Evolutionary conservation across 2,888 invertebrate species (phyloP), one percentile per base, ranked within the genome.

Genomic region (Trachelus troglodyta): DNA sequence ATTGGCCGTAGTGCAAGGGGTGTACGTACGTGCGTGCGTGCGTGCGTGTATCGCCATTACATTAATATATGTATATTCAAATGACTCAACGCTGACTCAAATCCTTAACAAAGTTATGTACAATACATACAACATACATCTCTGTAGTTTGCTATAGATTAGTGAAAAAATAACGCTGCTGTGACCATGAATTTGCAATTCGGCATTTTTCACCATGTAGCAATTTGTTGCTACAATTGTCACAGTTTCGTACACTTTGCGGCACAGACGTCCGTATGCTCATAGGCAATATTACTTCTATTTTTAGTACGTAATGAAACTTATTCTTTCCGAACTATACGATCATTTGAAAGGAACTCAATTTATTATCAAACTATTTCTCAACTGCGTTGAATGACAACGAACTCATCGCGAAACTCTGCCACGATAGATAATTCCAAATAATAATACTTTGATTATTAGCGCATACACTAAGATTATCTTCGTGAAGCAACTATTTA

Each of bases 151-250:
- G 83, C 85, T 89, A 88, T 85, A 87, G 89, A 88, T 89, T 87
- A 90, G 89, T 90, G 90, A 88, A 90, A 91, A 91, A 91, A 90
- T 90, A 91, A 90, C 89, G 89, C 89, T 90, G 90, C 90, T 90
- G 90, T 91, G 90, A 90, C 90, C 79, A 82, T 84, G 80, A 82
- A 82, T 83, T 81, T 75, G 78, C 73, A 79, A 79, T 78, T 81
- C 79, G 80, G 12, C 35, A 35, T 69, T 34, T 37, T 56, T 56
- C 56, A 56, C 9, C 23, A 40, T 40, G 15, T 40, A 40, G 40
- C 40, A 40, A 40, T 40, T 15, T 15, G 4, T 15, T 40, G 40
- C 15, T 40, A 40, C 4, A 15, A 4, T 40, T 6, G 15, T 4
- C 15, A 23, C 9, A 15, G 23, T 56, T 56, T 23, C 56, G 56